Evolutionary conservation across 2,888 invertebrate genomes (phyloP), one percentile per base, ranked within the genome.

Genomic region (Omphaloscelis lunosa): DNA sequence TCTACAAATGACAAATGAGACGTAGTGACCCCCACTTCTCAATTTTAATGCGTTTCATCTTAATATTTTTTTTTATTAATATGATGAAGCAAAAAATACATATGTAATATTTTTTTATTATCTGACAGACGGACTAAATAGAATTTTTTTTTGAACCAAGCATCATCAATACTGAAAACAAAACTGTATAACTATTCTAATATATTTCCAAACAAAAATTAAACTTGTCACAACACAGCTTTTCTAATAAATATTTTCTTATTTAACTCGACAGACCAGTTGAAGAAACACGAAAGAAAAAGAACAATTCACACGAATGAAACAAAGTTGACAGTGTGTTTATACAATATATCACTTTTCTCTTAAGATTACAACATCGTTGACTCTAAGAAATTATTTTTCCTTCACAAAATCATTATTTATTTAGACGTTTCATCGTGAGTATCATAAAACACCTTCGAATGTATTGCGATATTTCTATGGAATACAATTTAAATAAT

Each of bases 241-340:
- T 74, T 77, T 71, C 23, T 34, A 51, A 75, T 51, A 41, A 75
- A 39, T 51, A 51, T 71, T 61, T 73, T 83, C 27, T 75, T 29
- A 66, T 79, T 83, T n/a, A 75, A 41, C 82, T 41, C 23, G 66
- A 79, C 63, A 61, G 39, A 45, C 29, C 45, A 51, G 80, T 80
- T 72, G 34, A 34, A 66, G 65, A 79, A 58, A 62, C 23, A 23
- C 2, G 51, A 82, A 72, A 75, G 29, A 72, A 72, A 66, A 69
- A 69, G 9, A 70, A 66, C 56, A 23, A 59, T 68, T 72, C 61
- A 61, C 61, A 62, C 27, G 29, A 65, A 23, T 39, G 9, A 56
- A 69, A 62, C 17, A 17, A n/a, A 71, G 27, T 75, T 80, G 61
- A 69, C 72, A 79, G 29, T 27, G 17, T 62, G 34, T 45, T 72